Conservation (phyloP, 2,888 invertebrate genomes). For the Morpho helenor region DNA sequence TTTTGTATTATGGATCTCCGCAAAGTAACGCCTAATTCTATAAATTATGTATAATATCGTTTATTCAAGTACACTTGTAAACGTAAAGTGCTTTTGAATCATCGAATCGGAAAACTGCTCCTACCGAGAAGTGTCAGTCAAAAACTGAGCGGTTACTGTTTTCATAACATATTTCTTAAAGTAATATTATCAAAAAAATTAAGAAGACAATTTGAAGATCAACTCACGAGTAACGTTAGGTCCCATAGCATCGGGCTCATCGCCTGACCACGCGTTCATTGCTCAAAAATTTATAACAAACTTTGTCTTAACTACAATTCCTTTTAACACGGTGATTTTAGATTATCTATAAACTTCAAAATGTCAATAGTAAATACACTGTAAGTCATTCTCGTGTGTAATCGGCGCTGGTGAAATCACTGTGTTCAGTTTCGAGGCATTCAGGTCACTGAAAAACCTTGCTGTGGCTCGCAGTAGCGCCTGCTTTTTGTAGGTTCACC, state of each 20-base stretch:
- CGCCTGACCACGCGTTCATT: constrained; percentile 65
- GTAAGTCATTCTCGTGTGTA: constrained; percentile 1
- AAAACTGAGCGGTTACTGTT: too few relatives aligned
- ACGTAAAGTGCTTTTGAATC: too few relatives aligned
- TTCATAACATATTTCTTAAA: too few relatives aligned
- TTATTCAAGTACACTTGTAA: too few relatives aligned
- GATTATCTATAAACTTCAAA: neutral
- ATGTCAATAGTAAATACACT: neutral
- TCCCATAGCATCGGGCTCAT: constrained; percentile 58
- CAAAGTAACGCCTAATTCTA: too few relatives aligned
- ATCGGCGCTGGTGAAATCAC: constrained; percentile 18
- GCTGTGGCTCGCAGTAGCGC: constrained; percentile 45
- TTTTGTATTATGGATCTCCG: too few relatives aligned
- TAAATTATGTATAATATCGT: too few relatives aligned
- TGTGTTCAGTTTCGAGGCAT: constrained; percentile 45
- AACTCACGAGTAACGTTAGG: constrained; percentile 62
- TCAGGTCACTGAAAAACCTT: constrained; percentile 56
- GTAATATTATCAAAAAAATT: too few relatives aligned
- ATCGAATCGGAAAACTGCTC: too few relatives aligned
- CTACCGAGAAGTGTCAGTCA: too few relatives aligned
- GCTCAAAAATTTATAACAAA: constrained; percentile 11
- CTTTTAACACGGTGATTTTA: neutral
- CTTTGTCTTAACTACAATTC: neutral
- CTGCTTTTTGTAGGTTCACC: constrained; percentile 39
- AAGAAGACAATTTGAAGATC: too few relatives aligned